Evolutionary conservation across 2,113 vertebrate genomes (phyloP), one percentile per base, ranked within the genome.

Genomic region (Mesoclemmys tuberculata): DNA sequence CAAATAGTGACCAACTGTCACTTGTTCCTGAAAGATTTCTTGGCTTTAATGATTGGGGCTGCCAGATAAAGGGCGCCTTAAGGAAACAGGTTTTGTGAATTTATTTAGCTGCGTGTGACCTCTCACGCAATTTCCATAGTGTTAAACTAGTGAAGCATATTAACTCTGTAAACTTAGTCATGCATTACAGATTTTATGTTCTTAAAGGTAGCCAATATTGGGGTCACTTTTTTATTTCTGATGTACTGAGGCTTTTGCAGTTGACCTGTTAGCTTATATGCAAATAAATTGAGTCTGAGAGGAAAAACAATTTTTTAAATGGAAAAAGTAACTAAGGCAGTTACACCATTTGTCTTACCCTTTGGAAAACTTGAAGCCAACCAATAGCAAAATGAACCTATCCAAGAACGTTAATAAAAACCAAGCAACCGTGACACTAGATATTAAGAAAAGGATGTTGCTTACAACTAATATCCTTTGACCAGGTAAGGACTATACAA

Each of bases 341-440:
- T 77, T 83, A 74, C 1, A 87, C 22, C 31, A 48, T 93, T n/a
- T 80, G 16, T 82, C 92, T 92, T 85, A 27, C 48, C 77, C 24
- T 55, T 52, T 41, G 64, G n/a, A 35, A 82, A 79, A 11, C 71
- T 46, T 75, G 64, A 82, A 52, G 84, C 38, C 41, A 83, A 54
- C 8, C 11, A 27, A 68, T 93, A 93, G 85, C 8, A 80, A 91
- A 94, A 86, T 79, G 6, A 94, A 93, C 2, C 56, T 29, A 77
- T 78, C 4, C 35, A 64, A 85, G 5, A 85, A 85, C 90, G 81
- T 22, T 84, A 49, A 48, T 7, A 18, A 92, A 91, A 61, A 44
- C 29, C n/a, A 51, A 88, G 24, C 35, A 82, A 41, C 58, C 3
- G 10, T 8, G 54, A 13, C 4, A 44, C 13, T 55, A 22, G 3